These are phyloP conservation scores for Amblyraja radiata DNA, from an alignment of 2,797 vertebrate genomes.

Conservation along the genomic window DNA sequence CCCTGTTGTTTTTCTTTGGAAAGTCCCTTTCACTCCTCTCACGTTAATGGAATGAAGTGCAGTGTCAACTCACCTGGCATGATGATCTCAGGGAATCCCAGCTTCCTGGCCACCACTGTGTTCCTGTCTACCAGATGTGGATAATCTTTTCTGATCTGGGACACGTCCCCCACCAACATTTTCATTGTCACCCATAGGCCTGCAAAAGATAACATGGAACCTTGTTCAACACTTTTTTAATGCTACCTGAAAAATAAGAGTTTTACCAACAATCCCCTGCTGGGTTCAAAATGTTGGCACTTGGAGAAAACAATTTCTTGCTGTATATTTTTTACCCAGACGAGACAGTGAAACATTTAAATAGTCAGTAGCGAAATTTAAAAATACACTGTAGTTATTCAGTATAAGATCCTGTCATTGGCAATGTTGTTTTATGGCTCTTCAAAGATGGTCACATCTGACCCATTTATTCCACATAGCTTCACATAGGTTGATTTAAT, in stretches of 20 bases:
- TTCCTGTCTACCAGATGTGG: slow-evolving; percentile 93
- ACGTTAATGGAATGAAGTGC: background rate
- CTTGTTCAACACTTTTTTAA: background rate
- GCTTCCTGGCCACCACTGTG: slow-evolving; percentile 85
- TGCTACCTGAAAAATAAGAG: background rate
- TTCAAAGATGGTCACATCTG: background rate
- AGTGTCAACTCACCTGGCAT: slow-evolving; percentile 73
- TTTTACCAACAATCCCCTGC: background rate
- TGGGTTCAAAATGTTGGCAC: background rate
- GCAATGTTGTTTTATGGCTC: background rate
- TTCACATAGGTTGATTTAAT: background rate
- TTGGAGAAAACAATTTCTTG: too few species aligned
- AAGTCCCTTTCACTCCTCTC: background rate
- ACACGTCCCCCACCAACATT: slow-evolving; percentile 83
- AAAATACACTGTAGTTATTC: background rate
- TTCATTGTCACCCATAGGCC: slow-evolving; percentile 97
- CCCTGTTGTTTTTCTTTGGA: background rate
- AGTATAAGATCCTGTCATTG: background rate
- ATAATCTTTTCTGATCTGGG: slow-evolving; percentile 89
- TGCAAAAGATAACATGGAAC: slow-evolving; percentile 45
- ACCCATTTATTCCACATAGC: background rate
- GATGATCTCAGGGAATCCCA: slow-evolving; percentile 96
- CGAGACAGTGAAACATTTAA: too few species aligned
- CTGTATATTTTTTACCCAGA: background rate
- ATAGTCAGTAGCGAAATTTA: background rate